Percentiles rank a stretch among this genome's conserved stretches.
phyloP scores from a whole-genome alignment of 2,113 vertebrate species.

The Steatornis caripensis region DNA sequence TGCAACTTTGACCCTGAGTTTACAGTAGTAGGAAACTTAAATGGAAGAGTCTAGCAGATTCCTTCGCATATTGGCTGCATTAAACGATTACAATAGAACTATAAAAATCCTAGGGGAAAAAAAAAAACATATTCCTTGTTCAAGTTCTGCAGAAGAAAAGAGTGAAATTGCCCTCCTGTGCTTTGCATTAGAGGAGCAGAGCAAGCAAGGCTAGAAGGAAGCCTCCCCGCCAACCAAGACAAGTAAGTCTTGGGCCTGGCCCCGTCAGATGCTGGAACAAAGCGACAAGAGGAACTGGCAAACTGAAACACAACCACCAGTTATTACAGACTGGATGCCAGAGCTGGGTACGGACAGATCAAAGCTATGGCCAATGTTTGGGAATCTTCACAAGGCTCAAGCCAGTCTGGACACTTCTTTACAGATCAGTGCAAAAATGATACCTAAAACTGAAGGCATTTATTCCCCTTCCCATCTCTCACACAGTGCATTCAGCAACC shows the following conservation, averaged over 20 bases:
- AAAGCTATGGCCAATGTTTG: neutral
- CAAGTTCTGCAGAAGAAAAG: conserved; percentile 27
- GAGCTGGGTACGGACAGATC: neutral
- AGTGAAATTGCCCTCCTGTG: neutral
- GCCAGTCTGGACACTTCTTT: neutral
- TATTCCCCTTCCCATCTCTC: neutral
- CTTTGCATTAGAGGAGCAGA: neutral
- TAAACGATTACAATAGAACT: conserved; percentile 34
- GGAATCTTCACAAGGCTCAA: neutral
- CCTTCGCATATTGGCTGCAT: conserved; percentile 48
- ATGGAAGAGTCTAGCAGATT: conserved; percentile 31
- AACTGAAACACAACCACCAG: neutral
- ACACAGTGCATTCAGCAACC: neutral
- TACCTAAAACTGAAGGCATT: neutral
- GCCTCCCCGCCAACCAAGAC: neutral
- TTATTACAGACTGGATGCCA: neutral
- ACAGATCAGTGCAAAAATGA: neutral
- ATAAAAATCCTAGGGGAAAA: conserved; percentile 44
- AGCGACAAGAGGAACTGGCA: neutral
- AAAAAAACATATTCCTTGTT: conserved; percentile 26
- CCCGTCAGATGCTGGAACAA: neutral
- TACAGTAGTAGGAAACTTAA: conserved; percentile 57
- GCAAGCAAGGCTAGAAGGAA: neutral
- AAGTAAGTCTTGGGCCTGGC: neutral
- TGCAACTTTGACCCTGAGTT: conserved; percentile 49